These are phyloP conservation scores for Seriola aureovittata DNA, from an alignment of 2,113 vertebrate species.

Conservation along the genomic window DNA sequence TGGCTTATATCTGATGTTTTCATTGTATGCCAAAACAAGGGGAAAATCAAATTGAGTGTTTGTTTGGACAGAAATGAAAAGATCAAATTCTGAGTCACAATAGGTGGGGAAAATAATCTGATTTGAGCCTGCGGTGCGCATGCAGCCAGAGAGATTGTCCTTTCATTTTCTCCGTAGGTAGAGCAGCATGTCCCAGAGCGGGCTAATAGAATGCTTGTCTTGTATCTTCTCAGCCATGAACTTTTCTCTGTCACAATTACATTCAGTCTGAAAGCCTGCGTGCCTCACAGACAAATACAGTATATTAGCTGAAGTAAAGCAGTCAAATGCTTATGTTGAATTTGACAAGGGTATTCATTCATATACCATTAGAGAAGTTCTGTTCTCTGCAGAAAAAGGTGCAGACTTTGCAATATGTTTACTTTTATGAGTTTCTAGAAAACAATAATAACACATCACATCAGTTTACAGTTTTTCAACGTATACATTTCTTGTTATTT, in stretches of 20 bases:
- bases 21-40: slow-evolving; percentile 35
- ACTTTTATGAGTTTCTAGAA: not conserved
- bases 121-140: slow-evolving; percentile 56
- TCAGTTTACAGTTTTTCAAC: not conserved
- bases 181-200: slow-evolving; percentile 58
- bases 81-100: slow-evolving; percentile 62
- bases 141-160: slow-evolving; percentile 56
- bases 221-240: slow-evolving; percentile 70
- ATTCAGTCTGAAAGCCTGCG: slow-evolving; percentile 50
- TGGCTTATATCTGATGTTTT: slow-evolving; percentile 42
- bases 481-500: not conserved
- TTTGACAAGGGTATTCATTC: slow-evolving; percentile 23
- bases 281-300: slow-evolving; percentile 50
- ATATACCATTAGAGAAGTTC: not conserved
- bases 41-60: slow-evolving; percentile 57
- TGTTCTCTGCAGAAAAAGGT: not conserved
- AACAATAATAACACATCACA: not conserved
- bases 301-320: slow-evolving; percentile 47
- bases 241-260: slow-evolving; percentile 69
- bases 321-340: slow-evolving; percentile 36
- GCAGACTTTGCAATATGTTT: not conserved
- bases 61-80: slow-evolving; percentile 65
- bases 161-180: slow-evolving; percentile 72
- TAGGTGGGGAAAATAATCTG: slow-evolving; percentile 68
- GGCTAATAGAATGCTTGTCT: slow-evolving; percentile 77